Percentiles rank a stretch among this genome's conserved stretches.
Conservation (phyloP, 2,113 vertebrate genomes). For the Datnioides undecimradiatus region DNA sequence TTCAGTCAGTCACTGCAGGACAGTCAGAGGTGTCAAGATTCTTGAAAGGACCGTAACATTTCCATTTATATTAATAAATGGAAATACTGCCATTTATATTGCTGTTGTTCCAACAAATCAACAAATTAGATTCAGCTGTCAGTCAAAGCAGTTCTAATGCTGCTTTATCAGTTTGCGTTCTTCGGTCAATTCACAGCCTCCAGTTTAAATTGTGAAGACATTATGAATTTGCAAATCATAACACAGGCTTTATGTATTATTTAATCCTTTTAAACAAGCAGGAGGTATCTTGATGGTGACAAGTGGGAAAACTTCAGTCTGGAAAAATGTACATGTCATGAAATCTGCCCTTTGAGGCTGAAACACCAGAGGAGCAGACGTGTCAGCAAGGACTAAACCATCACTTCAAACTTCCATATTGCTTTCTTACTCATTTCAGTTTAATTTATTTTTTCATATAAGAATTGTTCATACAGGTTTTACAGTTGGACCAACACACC, state of each 20-base stretch:
- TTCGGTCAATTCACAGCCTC: background rate
- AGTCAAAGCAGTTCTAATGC: background rate
- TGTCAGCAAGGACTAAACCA: constrained; percentile 16
- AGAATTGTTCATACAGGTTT: background rate
- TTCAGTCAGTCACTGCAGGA: constrained; percentile 11
- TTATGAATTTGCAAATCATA: background rate
- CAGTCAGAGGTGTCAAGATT: background rate
- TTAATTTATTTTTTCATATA: background rate
- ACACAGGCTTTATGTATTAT: background rate
- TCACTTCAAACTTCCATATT: background rate
- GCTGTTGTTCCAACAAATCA: background rate
- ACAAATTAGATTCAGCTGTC: background rate
- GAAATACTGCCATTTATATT: too few relatives aligned
- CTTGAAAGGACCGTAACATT: background rate
- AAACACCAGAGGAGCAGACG: background rate
- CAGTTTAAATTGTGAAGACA: background rate
- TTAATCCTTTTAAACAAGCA: background rate
- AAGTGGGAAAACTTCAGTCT: background rate
- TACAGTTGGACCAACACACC: background rate
- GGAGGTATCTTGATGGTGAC: background rate
- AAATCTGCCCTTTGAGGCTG: background rate
- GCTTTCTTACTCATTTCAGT: background rate
- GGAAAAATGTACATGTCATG: background rate
- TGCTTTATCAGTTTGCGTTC: background rate
- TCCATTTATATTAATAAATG: too few relatives aligned